A percentile compares a stretch with the other conserved stretches of the same genome.
Evolutionary conservation across 64 coral and sea anemone genomes (phyloP).

Genomic region (Actinia tenebrosa): DNA sequence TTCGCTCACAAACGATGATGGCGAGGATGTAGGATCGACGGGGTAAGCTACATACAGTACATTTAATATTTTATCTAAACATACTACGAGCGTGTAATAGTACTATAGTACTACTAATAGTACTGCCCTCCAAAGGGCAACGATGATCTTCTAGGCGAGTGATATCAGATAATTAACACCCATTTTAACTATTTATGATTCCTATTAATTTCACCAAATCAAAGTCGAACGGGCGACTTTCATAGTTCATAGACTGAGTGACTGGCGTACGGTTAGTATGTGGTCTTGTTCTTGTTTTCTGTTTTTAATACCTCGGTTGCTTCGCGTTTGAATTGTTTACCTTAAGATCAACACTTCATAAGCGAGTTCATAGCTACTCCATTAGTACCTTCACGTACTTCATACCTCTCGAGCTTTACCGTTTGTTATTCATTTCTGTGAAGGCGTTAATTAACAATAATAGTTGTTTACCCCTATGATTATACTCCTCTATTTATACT

Average conservation of each 20-base stretch:
- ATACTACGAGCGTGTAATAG: background rate
- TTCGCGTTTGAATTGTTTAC: background rate
- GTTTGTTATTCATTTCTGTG: background rate
- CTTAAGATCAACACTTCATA: background rate
- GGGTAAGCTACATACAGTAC: background rate
- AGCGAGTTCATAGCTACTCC: background rate
- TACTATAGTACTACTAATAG: background rate
- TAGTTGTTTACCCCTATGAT: background rate
- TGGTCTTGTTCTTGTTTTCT: background rate
- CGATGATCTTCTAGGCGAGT: background rate
- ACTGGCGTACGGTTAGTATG: background rate
- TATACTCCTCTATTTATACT: background rate
- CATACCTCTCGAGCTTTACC: background rate
- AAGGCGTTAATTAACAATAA: background rate
- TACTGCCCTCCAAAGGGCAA: background rate
- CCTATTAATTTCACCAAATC: background rate
- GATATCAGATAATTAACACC: background rate
- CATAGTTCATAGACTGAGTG: background rate
- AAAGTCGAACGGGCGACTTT: background rate
- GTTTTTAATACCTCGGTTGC: background rate
- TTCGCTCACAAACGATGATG: slow-evolving; percentile 78
- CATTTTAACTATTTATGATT: background rate
- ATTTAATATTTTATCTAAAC: background rate
- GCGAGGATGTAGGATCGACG: slow-evolving; percentile 41
- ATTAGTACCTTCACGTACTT: background rate